These are phyloP conservation scores for Maniola hyperantus DNA, from an alignment of 2,888 invertebrate genomes.

Conservation along the genomic window DNA sequence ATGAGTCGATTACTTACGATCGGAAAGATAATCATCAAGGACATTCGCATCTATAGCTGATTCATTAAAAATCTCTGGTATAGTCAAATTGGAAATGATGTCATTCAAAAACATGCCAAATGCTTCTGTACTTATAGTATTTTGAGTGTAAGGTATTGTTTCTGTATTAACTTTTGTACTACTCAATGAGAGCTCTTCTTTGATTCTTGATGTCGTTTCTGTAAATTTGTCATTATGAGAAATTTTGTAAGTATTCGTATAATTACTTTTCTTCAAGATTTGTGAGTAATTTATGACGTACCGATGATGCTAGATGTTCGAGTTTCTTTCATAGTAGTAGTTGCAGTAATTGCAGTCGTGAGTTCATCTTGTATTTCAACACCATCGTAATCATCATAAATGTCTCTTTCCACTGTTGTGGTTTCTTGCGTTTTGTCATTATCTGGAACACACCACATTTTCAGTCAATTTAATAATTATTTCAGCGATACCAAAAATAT, in stretches of 20 bases:
- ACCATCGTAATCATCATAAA: slow-evolving; percentile 57
- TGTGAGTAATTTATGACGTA: slow-evolving; percentile 27
- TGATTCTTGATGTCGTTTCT: slow-evolving; percentile 22
- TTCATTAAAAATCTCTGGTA: slow-evolving; percentile 27
- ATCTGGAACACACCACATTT: slow-evolving; percentile 59
- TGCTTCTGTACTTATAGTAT: slow-evolving; percentile 20
- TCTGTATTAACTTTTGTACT: not conserved
- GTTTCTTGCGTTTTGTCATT: slow-evolving; percentile 38
- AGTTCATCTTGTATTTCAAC: slow-evolving; percentile 44
- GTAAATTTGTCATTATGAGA: slow-evolving; percentile 9
- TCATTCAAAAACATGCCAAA: slow-evolving; percentile 25
- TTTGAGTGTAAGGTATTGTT: not conserved
- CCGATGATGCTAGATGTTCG: slow-evolving; percentile 27
- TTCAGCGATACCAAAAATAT: slow-evolving; percentile 31
- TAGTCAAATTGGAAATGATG: slow-evolving; percentile 21
- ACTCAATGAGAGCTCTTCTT: not conserved
- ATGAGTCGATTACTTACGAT: slow-evolving; percentile 59
- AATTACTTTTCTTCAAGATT: slow-evolving; percentile 1
- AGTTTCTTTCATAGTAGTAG: slow-evolving; percentile 13
- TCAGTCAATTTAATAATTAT: slow-evolving; percentile 34
- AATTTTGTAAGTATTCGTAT: not conserved
- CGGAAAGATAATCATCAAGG: slow-evolving; percentile 59
- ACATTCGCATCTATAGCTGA: slow-evolving; percentile 40
- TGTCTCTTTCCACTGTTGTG: slow-evolving; percentile 47
- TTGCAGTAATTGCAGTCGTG: slow-evolving; percentile 16